Evolutionary conservation across 1,140 invertebrate species (phyloP).

Genomic region (Zaprionus tsacasi): DNA sequence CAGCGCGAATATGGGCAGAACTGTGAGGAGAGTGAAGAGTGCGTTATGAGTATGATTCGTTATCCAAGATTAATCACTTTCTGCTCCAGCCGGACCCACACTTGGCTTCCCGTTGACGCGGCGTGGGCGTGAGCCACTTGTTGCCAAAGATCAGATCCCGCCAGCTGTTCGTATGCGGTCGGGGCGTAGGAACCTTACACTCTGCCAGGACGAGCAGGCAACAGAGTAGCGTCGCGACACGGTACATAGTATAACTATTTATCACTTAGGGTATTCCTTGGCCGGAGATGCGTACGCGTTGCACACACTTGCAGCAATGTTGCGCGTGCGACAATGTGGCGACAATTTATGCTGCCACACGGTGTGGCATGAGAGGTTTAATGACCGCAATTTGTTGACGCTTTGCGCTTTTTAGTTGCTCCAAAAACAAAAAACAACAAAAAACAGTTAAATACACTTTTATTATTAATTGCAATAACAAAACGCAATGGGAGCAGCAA

Average conservation of each 20-base stretch:
- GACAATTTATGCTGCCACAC: constrained; percentile 66
- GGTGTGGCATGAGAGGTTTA: constrained; percentile 68
- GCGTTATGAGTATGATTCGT: neutral
- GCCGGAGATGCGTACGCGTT: constrained; percentile 47
- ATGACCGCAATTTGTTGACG: constrained; percentile 80
- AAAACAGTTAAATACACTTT: constrained; percentile 51
- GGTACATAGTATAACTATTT: neutral
- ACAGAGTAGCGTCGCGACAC: neutral
- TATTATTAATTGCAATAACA: constrained; percentile 80
- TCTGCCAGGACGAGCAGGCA: constrained; percentile 37
- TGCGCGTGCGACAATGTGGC: constrained; percentile 36
- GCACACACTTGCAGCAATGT: constrained; percentile 47
- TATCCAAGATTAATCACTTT: neutral
- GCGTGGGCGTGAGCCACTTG: constrained; percentile 60
- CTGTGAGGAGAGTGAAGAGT: constrained; percentile 79
- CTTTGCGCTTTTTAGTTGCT: constrained; percentile 69
- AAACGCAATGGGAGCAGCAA: constrained; percentile 48
- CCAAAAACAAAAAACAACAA: constrained; percentile 4
- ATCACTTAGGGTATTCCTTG: constrained; percentile 1
- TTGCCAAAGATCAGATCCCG: constrained; percentile 71
- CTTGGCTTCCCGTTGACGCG: constrained; percentile 70
- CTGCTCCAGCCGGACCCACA: constrained; percentile 56
- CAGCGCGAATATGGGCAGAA: constrained; percentile 90
- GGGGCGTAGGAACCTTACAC: constrained; percentile 51
- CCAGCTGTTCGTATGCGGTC: constrained; percentile 59